Evolutionary conservation across 2,113 vertebrate species (phyloP), one percentile per base, ranked within the genome.

Genomic region (Sterrhoptilus dennistouni): DNA sequence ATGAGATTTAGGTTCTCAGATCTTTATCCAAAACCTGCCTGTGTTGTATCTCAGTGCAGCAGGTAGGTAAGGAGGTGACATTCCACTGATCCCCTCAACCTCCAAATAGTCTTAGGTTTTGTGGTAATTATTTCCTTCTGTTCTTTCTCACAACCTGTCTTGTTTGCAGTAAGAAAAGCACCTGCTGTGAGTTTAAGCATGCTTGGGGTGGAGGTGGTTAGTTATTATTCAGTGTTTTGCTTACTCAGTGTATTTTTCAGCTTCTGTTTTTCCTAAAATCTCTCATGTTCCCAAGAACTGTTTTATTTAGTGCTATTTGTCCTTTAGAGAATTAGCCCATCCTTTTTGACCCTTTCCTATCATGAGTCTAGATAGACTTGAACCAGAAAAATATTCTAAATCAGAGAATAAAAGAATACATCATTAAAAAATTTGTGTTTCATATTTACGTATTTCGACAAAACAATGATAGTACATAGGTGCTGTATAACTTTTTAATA

Each of bases 121-220:
- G 40, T 31, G 4, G 29, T 44, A 16, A 19, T 79, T 61, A 20
- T 29, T 60, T n/a, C 21, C 31, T 82, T 63, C 36, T 64, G 21
- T 60, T 81, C 33, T 66, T 77, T 77, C 47, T 81, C 12, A 53
- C 45, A 75, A 66, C 5, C 49, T 36, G 31, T 71, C 59, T 64
- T 60, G 6, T 42, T 76, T 68, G 44, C 15, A 59, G 53, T 23
- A 47, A 84, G 31, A 63, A 77, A 77, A 71, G 11, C 28, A 72
- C 33, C 20, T 81, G 44, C n/a, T 87, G 28, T 44, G 64, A 90
- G 14, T 27, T 72, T 22, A 72, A n/a, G 21, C 6, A 63, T 5
- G 1, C 42, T 84, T 0, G 1, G 18, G 4, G 12, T 35, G 20
- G 3, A 22, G 22, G 10, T 36, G 3, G 4, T 71, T 66, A 40